phyloP scores from a whole-genome alignment of 2,888 invertebrate genomes.

The Hirtodrosophila trivittata region DNA sequence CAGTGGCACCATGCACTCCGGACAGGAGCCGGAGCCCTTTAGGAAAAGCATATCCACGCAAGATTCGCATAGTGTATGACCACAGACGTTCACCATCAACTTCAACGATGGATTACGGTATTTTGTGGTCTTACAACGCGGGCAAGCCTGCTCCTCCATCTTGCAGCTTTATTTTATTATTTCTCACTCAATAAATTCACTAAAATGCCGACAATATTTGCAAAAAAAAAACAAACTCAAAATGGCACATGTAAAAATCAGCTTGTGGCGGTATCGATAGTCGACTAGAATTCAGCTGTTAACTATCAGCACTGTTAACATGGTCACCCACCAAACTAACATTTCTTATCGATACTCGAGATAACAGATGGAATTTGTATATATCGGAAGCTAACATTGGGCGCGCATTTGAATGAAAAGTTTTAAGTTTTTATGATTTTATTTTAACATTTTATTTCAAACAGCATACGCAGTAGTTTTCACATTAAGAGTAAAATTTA shows the following conservation, averaged over 20 bases:
- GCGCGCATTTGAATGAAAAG: slow-evolving; percentile 23
- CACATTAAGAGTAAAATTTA: slow-evolving; percentile 78
- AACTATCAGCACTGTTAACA: too few relatives aligned
- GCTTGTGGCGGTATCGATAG: slow-evolving; percentile 15
- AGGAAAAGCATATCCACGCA: slow-evolving; percentile 98
- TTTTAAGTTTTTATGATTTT: slow-evolving; percentile 1
- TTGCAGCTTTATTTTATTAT: not conserved
- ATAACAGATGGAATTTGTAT: too few relatives aligned
- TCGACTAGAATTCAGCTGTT: not conserved
- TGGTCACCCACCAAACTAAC: too few relatives aligned
- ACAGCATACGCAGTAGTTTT: slow-evolving; percentile 76
- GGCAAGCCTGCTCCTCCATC: slow-evolving; percentile 86
- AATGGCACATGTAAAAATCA: slow-evolving; percentile 9
- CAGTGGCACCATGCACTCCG: slow-evolving; percentile 95
- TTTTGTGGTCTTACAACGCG: slow-evolving; percentile 98
- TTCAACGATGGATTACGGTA: slow-evolving; percentile 98
- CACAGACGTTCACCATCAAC: slow-evolving; percentile 99
- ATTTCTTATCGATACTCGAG: too few relatives aligned
- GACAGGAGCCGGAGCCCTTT: slow-evolving; percentile 98
- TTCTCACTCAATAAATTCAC: not conserved
- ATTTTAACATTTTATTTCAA: slow-evolving; percentile 75
- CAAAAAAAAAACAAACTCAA: slow-evolving; percentile 11
- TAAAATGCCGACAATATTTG: slow-evolving; percentile 12
- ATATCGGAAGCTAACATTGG: too few relatives aligned
- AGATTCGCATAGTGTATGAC: slow-evolving; percentile 98